Conservation (phyloP, 2,113 vertebrate species). For the Hiodon alosoides region DNA sequence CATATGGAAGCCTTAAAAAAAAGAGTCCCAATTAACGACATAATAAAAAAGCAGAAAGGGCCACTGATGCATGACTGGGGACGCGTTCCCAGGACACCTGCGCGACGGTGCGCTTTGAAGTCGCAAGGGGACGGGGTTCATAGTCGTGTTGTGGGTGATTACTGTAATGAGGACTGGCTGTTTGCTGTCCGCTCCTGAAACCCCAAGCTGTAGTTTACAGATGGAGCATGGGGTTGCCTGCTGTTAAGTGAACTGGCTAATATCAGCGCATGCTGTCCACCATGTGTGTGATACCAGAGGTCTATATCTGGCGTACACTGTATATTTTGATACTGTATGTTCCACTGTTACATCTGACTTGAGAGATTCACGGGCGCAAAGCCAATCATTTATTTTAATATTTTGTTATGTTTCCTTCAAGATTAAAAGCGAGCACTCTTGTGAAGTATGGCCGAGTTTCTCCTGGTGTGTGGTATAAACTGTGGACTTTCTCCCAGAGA, state of each 20-base stretch:
- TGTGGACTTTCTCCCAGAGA: conserved; percentile 60
- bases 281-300: background rate
- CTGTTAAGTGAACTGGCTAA: background rate
- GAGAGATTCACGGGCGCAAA: too few relatives aligned
- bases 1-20: conserved; percentile 45
- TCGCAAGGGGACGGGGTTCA: conserved; percentile 15
- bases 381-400: too few relatives aligned
- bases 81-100: conserved; percentile 73
- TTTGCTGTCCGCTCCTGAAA: background rate
- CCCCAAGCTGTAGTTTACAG: background rate
- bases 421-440: too few relatives aligned
- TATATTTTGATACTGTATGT: background rate
- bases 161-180: conserved; percentile 45
- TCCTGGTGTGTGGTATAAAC: background rate
- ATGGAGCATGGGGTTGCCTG: background rate
- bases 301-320: background rate
- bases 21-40: conserved; percentile 63
- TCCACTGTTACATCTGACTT: too few relatives aligned
- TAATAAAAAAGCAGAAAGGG: conserved; percentile 56
- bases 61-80: conserved; percentile 62
- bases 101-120: conserved; percentile 66
- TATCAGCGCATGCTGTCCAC: background rate
- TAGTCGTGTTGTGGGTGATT: conserved; percentile 49
- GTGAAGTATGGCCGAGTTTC: background rate
- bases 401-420: too few relatives aligned